Conservation (phyloP, 2,797 vertebrate species). For the Anguilla obscura region DNA sequence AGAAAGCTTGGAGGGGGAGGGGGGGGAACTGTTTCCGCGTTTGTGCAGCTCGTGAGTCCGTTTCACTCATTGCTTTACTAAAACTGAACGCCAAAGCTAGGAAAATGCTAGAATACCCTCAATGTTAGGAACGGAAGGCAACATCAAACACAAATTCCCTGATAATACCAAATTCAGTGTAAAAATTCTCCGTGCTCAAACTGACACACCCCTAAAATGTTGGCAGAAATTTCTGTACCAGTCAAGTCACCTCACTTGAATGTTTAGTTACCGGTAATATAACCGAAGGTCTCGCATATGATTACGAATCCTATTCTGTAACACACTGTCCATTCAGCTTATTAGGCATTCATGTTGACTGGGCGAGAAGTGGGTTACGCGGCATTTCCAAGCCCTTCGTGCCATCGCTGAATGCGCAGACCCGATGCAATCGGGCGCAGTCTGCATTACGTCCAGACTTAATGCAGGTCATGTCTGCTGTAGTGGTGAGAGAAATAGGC, state of each 20-base stretch:
- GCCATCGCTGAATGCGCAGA: not conserved
- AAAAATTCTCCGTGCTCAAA: not conserved
- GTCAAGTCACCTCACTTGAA: not conserved
- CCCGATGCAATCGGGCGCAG: constrained; percentile 25
- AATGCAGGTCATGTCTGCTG: constrained; percentile 39
- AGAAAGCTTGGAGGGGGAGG: not conserved
- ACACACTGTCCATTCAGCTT: not conserved
- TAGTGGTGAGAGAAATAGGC: constrained; percentile 50
- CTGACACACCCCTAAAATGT: constrained; percentile 14
- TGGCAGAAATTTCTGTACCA: not conserved
- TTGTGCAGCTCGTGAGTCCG: not conserved
- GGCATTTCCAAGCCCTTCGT: not conserved
- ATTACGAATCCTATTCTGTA: no score
- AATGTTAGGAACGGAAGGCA: not conserved
- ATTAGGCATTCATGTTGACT: not conserved
- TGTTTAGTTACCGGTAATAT: not conserved
- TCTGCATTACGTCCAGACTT: constrained; percentile 21
- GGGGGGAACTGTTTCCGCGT: not conserved
- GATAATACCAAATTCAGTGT: not conserved
- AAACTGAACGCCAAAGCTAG: not conserved
- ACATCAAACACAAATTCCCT: not conserved
- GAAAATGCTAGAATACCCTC: not conserved
- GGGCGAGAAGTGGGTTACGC: not conserved
- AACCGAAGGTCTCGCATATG: not conserved
- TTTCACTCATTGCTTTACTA: not conserved